Evolutionary conservation across 1,140 invertebrate genomes (phyloP).

Genomic region (Musca domestica): DNA sequence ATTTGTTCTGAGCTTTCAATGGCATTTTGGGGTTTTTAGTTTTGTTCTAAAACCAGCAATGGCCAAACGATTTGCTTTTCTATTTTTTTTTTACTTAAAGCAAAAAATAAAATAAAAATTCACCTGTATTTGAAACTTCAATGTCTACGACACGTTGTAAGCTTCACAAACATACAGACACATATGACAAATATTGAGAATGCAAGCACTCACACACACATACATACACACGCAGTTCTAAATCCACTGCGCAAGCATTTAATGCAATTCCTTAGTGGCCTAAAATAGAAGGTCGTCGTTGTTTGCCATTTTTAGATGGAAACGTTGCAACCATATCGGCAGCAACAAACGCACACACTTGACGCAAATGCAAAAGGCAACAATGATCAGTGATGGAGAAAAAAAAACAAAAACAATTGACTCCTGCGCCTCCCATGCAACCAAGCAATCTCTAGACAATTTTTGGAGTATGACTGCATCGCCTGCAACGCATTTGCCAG

Average conservation of each 20-base stretch:
- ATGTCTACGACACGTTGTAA: conserved; percentile 6
- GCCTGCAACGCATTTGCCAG: background rate
- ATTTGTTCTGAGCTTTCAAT: background rate
- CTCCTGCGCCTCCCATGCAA: conserved; percentile 17
- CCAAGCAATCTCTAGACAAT: background rate
- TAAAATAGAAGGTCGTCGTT: conserved; percentile 21
- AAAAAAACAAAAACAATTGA: background rate
- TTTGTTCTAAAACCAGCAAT: too few relatives aligned
- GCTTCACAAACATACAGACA: too few relatives aligned
- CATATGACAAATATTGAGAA: conserved; percentile 15
- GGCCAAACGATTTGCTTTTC: too few relatives aligned
- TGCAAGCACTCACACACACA: background rate
- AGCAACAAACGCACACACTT: background rate
- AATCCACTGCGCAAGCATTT: background rate
- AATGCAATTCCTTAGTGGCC: conserved; percentile 18
- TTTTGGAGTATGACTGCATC: background rate
- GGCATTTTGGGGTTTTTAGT: background rate
- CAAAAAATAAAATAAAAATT: background rate
- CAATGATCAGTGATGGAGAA: too few relatives aligned
- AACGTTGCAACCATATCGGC: background rate
- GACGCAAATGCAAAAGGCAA: background rate
- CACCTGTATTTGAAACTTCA: conserved; percentile 11
- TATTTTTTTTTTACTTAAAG: too few relatives aligned
- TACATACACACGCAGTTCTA: background rate
- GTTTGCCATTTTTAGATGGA: conserved; percentile 15